These are phyloP conservation scores for Dryobotodes eremita DNA, from an alignment of 2,888 invertebrate genomes.

Conservation along the genomic window DNA sequence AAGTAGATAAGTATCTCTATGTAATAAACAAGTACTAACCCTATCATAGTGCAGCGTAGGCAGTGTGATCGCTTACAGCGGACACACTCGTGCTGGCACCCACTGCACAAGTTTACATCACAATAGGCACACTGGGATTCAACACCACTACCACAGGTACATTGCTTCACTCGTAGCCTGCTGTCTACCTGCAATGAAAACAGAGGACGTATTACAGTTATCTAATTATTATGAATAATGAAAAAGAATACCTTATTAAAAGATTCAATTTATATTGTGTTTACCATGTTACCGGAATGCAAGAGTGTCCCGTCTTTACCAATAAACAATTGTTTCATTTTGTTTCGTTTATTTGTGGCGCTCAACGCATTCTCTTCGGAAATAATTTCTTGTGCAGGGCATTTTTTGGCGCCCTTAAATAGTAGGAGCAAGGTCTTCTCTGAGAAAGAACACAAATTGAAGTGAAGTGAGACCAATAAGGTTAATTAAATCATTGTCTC, in stretches of 20 bases:
- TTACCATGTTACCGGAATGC: constrained; percentile 79
- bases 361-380: constrained; percentile 40
- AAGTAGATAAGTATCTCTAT: background rate
- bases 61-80: constrained; percentile 77
- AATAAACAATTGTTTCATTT: constrained; percentile 85
- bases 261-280: background rate
- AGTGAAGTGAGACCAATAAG: background rate
- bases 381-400: constrained; percentile 53
- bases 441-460: constrained; percentile 57
- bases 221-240: background rate
- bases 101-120: constrained; percentile 76
- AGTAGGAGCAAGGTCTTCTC: constrained; percentile 85
- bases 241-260: background rate
- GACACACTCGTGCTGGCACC: constrained; percentile 76
- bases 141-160: constrained; percentile 70
- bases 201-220: background rate
- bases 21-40: constrained; percentile 70
- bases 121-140: constrained; percentile 81
- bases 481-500: background rate
- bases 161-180: constrained; percentile 59
- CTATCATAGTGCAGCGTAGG: constrained; percentile 76
- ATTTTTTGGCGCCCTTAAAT: constrained; percentile 83
- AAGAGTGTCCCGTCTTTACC: constrained; percentile 82
- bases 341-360: constrained; percentile 73
- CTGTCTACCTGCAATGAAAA: constrained; percentile 63